Conservation (phyloP, 30 jellyfish, hydroid and myxozoan species). For the Clytia hemisphaerica region DNA sequence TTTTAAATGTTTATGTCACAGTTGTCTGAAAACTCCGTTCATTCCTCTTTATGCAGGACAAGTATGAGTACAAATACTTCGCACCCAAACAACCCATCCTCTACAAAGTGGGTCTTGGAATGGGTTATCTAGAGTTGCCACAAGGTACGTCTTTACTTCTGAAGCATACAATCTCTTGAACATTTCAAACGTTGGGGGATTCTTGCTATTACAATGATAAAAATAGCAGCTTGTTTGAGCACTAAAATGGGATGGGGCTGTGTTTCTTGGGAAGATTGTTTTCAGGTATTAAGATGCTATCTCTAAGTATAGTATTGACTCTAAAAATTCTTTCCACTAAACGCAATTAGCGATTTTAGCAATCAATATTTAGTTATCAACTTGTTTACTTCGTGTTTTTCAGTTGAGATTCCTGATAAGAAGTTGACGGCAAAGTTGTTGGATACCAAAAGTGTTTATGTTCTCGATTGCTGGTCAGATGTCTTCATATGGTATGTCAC, state of each 20-base stretch:
- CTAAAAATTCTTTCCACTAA: too few species aligned
- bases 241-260: too few species aligned
- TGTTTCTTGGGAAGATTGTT: too few species aligned
- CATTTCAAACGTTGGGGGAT: too few species aligned
- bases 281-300: too few species aligned
- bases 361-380: too few species aligned
- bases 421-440: constrained; percentile 49
- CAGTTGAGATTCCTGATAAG: constrained; percentile 89
- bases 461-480: constrained; percentile 96
- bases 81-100: constrained; percentile 60
- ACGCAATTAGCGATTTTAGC: too few species aligned
- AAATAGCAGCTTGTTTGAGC: too few species aligned
- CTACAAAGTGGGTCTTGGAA: constrained; percentile 93
- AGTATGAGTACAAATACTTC: constrained; percentile 53
- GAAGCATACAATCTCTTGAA: too few species aligned
- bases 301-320: too few species aligned
- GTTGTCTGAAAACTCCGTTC: neutral
- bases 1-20: neutral
- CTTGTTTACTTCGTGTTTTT: neutral
- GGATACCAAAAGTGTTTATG: constrained; percentile 86
- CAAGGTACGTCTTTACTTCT: constrained; percentile 56
- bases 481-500: constrained; percentile 89
- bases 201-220: too few species aligned
- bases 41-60: constrained; percentile 46
- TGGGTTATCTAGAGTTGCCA: constrained; percentile 97